Percentiles rank a stretch among this genome's conserved stretches.
phyloP scores from a whole-genome alignment of 2,888 invertebrate species.

The Andricus quercusramuli region DNA sequence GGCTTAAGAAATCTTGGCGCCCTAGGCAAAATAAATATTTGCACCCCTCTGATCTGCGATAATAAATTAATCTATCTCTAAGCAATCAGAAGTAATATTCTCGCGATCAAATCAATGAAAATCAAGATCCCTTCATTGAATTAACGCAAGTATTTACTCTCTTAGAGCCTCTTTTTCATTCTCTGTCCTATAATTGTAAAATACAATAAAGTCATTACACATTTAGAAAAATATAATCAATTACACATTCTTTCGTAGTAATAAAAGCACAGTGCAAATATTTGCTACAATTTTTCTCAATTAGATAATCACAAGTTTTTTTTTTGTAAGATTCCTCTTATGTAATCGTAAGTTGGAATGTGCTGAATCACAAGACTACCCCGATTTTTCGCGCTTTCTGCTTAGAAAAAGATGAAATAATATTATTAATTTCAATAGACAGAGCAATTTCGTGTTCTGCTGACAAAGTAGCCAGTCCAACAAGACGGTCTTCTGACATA shows the following conservation, averaged over 20 bases:
- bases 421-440: background rate
- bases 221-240: background rate
- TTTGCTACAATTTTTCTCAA: background rate
- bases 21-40: too few species aligned
- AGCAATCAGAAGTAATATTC: too few species aligned
- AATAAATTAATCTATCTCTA: too few species aligned
- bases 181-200: too few species aligned
- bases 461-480: slow-evolving; percentile 5
- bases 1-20: too few species aligned
- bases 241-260: background rate
- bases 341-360: background rate
- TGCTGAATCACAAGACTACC: background rate
- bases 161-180: too few species aligned
- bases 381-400: background rate
- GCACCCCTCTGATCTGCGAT: too few species aligned
- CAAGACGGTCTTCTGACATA: background rate
- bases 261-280: background rate
- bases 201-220: background rate
- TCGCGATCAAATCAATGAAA: background rate
- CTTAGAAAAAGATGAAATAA: background rate
- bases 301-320: background rate
- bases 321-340: background rate
- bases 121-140: background rate
- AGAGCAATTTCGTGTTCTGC: background rate
- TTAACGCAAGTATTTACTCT: too few species aligned